These are phyloP conservation scores for Stegana nigrithorax DNA, from an alignment of 2,888 invertebrate genomes.

Conservation along the genomic window DNA sequence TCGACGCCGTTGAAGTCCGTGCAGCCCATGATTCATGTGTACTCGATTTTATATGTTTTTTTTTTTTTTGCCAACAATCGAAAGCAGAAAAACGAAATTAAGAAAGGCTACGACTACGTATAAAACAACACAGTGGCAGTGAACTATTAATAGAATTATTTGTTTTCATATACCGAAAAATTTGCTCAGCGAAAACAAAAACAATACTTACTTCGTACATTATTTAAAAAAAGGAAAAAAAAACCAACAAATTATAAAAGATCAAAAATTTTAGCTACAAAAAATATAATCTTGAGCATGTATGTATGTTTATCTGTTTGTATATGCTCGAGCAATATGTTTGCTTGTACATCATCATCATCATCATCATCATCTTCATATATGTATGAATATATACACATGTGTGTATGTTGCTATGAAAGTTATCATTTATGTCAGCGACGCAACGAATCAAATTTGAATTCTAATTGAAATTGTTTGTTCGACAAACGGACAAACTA, in stretches of 20 bases:
- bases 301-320: too few species aligned
- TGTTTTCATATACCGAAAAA: conserved; percentile 52
- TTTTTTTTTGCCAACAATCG: conserved; percentile 36
- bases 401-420: too few species aligned
- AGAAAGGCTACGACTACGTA: conserved; percentile 38
- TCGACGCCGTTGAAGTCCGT: background rate
- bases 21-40: conserved; percentile 48
- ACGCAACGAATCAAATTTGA: too few species aligned
- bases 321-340: too few species aligned
- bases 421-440: too few species aligned
- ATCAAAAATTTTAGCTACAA: background rate
- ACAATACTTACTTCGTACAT: background rate
- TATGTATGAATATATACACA: too few species aligned
- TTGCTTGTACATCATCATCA: too few species aligned
- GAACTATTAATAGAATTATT: conserved; percentile 65
- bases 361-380: too few species aligned
- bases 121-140: conserved; percentile 64
- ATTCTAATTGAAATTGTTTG: too few species aligned
- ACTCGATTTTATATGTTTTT: conserved; percentile 33
- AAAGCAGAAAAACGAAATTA: conserved; percentile 28
- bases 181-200: conserved; percentile 21
- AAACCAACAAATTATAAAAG: conserved; percentile 7
- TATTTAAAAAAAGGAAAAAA: background rate
- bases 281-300: background rate
- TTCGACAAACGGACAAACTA: too few species aligned